phyloP scores from a whole-genome alignment of 2,888 invertebrate species.

The Drosophila anceps region DNA sequence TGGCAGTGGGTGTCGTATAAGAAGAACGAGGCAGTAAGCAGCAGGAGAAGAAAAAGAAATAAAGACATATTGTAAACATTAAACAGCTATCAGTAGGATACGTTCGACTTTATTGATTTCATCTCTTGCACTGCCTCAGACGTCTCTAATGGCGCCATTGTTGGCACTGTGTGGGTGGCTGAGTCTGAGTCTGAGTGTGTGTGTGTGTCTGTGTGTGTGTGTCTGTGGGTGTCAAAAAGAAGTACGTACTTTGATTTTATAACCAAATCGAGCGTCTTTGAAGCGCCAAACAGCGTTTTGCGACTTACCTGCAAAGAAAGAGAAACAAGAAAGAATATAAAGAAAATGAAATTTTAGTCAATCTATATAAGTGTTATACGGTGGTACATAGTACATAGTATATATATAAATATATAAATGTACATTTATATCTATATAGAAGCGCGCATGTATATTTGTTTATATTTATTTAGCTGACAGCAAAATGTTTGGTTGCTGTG shows the following conservation, averaged over 20 bases:
- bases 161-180: slow-evolving; percentile 32
- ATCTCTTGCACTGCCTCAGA: slow-evolving; percentile 46
- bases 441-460: slow-evolving; percentile 28
- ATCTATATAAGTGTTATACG: slow-evolving; percentile 49
- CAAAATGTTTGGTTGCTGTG: slow-evolving; percentile 65
- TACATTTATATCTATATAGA: slow-evolving; percentile 10
- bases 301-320: slow-evolving; percentile 69
- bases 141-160: slow-evolving; percentile 54
- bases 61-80: slow-evolving; percentile 82
- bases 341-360: slow-evolving; percentile 76
- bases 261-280: slow-evolving; percentile 62
- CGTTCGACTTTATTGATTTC: slow-evolving; percentile 78
- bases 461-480: slow-evolving; percentile 72
- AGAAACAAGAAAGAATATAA: slow-evolving; percentile 36
- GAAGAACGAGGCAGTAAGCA: background rate
- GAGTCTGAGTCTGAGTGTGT: slow-evolving; percentile 22
- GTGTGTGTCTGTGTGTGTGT: slow-evolving; percentile 38
- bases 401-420: background rate
- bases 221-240: slow-evolving; percentile 59
- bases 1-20: background rate
- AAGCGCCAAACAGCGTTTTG: slow-evolving; percentile 34
- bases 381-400: background rate
- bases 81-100: slow-evolving; percentile 81
- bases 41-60: slow-evolving; percentile 50
- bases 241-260: slow-evolving; percentile 79